These are phyloP conservation scores for Dysidea cf. avara DNA, from an alignment of 37 sponge, comb jelly and placozoan genomes.

Conservation along the genomic window DNA sequence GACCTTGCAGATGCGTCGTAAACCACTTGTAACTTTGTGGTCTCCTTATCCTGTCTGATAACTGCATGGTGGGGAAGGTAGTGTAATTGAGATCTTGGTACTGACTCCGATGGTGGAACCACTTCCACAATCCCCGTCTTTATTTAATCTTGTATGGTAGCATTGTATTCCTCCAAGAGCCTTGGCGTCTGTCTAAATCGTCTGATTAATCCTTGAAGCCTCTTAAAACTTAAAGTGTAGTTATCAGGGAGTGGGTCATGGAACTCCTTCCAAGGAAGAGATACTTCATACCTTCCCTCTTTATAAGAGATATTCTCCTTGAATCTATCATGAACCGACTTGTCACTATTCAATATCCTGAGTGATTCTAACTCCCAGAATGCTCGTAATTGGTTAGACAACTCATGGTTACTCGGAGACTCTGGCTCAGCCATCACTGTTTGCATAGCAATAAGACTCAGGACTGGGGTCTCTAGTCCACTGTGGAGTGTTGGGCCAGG, in stretches of 20 bases:
- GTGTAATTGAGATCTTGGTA: too few species aligned
- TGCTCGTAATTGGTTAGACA: slow-evolving; percentile 8
- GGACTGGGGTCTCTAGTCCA: too few species aligned
- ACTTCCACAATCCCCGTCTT: slow-evolving; percentile 46
- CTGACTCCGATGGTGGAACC: too few species aligned
- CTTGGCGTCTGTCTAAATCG: slow-evolving; percentile 43
- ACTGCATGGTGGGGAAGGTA: too few species aligned
- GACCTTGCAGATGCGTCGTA: too few species aligned
- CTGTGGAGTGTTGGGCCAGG: too few species aligned
- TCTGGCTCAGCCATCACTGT: too few species aligned
- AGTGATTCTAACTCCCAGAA: slow-evolving; percentile 59
- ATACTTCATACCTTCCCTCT: slow-evolving; percentile 24
- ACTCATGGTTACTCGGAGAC: too few species aligned
- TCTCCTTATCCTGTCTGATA: too few species aligned
- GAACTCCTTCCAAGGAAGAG: slow-evolving; percentile 40
- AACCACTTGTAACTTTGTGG: too few species aligned
- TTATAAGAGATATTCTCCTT: background rate
- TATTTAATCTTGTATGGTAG: slow-evolving; percentile 40
- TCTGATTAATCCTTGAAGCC: slow-evolving; percentile 30
- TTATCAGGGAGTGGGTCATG: slow-evolving; percentile 44
- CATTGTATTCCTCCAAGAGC: slow-evolving; percentile 48
- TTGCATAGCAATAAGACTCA: too few species aligned
- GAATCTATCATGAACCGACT: slow-evolving; percentile 31
- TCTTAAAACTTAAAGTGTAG: slow-evolving; percentile 31
- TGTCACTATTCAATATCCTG: slow-evolving; percentile 19